Percentiles rank a stretch among this genome's conserved stretches.
Evolutionary conservation across 2,888 invertebrate species (phyloP).

Genomic region (Pseudoips prasinana): DNA sequence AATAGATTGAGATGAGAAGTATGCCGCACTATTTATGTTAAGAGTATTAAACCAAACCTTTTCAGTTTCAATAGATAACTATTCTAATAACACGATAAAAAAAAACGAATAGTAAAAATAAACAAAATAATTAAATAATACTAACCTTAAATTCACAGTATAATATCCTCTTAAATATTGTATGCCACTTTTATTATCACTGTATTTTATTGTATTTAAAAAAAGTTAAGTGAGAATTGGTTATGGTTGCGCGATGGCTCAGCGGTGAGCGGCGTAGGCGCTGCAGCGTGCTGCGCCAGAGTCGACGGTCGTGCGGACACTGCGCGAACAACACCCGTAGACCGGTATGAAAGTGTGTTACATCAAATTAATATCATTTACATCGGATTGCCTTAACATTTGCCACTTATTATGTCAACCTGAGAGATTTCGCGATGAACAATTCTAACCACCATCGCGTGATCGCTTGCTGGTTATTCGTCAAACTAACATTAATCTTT

Average conservation of each 20-base stretch:
- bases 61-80: no score
- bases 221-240: conserved; percentile 8
- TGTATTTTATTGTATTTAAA: conserved; percentile 1
- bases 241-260: conserved; percentile 31
- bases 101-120: no score
- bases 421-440: conserved; percentile 11
- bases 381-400: conserved; percentile 60
- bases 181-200: neutral
- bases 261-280: conserved; percentile 33
- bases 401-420: conserved; percentile 57
- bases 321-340: conserved; percentile 42
- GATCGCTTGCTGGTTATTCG: no score
- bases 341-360: conserved; percentile 69
- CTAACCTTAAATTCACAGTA: neutral
- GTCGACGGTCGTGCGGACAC: conserved; percentile 60
- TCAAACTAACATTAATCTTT: no score
- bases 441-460: no score
- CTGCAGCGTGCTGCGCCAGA: conserved; percentile 52
- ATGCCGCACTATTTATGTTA: no score
- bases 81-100: no score
- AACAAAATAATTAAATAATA: no score
- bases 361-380: conserved; percentile 72
- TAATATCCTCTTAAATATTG: neutral
- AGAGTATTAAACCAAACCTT: no score
- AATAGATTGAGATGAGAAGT: no score